Evolutionary conservation across 2,797 vertebrate species (phyloP), one percentile per base, ranked within the genome.

Genomic region (Chanos chanos): DNA sequence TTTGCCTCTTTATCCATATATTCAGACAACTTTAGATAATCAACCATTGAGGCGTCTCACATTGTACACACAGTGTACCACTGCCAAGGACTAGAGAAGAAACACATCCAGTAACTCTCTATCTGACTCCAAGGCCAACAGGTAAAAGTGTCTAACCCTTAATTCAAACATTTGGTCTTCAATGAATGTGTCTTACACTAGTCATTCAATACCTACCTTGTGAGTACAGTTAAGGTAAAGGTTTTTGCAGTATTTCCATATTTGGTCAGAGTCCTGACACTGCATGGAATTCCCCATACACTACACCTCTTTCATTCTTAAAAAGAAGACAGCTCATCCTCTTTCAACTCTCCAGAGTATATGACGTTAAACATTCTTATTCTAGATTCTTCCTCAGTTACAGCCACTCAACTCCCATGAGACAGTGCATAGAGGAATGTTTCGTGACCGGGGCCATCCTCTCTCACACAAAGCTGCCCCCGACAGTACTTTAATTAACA

Each of bases 291-390:
- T 51, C 33, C 33, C 6, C 4, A 36, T 28, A 7, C 18, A 10
- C 27, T 30, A 34, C 18, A 28, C 15, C 4, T 18, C 25, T n/a
- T 33, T 55, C 9, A 16, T 27, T 65, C n/a, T 57, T 31, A 25
- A 18, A 16, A 36, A 15, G 10, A 7, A 18, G 36, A 51, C 9
- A 13, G 44, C 55, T 58, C 53, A 43, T 54, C 39, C 7, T 9
- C 8, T 21, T 9, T 21, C n/a, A n/a, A n/a, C 43, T 64, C 61
- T 25, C 5, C 52, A 13, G 50, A 50, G 24, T 6, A 12, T n/a
- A 13, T 66, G 64, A 66, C 47, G 7, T 54, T 58, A 47, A 54
- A 47, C 47, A 59, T 66, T 52, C 48, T 55, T 16, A 3, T 7
- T 44, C 4, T 36, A 10, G 40, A 33, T 18, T 30, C 4, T 49